phyloP scores from a whole-genome alignment of 2,888 invertebrate species.

The Strigamia transsilvanica region DNA sequence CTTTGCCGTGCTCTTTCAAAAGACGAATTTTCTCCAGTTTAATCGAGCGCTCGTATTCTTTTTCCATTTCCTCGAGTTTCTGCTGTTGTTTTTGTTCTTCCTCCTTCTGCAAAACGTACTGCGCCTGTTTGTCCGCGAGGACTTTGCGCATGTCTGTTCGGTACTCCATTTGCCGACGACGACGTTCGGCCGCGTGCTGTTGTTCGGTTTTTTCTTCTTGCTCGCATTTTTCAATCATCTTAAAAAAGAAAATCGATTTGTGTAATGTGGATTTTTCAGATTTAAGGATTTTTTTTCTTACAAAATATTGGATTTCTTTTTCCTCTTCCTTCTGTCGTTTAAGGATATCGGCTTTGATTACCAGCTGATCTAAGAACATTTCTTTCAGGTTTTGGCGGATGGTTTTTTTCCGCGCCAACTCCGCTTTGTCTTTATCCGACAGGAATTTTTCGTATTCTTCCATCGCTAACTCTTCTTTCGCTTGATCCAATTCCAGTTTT shows the following conservation, averaged over 20 bases:
- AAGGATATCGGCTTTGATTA: conserved; percentile 34
- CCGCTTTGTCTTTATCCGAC: not conserved
- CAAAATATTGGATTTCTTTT: not conserved
- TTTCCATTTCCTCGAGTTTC: conserved; percentile 37
- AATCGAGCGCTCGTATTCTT: not conserved
- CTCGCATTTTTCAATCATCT: conserved; percentile 19
- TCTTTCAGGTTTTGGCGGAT: not conserved
- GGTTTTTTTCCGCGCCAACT: not conserved
- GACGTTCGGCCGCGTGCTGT: not conserved
- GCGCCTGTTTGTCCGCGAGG: conserved; percentile 6
- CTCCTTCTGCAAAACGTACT: conserved; percentile 34
- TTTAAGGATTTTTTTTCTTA: not conserved
- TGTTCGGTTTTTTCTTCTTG: conserved; percentile 3
- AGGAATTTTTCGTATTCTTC: conserved; percentile 13
- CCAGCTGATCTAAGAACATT: conserved; percentile 42
- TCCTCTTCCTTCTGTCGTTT: not conserved
- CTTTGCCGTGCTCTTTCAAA: conserved; percentile 34
- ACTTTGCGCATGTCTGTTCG: not conserved
- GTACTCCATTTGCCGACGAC: not conserved
- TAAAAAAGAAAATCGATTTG: not conserved
- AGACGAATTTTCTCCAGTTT: conserved; percentile 2
- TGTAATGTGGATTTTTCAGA: not conserved
- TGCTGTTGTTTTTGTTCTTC: not conserved
- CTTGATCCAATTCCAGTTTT: conserved; percentile 22
- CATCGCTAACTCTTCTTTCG: conserved; percentile 17